Conservation (phyloP, 2,888 invertebrate genomes). For the Stenichneumon culpator region DNA sequence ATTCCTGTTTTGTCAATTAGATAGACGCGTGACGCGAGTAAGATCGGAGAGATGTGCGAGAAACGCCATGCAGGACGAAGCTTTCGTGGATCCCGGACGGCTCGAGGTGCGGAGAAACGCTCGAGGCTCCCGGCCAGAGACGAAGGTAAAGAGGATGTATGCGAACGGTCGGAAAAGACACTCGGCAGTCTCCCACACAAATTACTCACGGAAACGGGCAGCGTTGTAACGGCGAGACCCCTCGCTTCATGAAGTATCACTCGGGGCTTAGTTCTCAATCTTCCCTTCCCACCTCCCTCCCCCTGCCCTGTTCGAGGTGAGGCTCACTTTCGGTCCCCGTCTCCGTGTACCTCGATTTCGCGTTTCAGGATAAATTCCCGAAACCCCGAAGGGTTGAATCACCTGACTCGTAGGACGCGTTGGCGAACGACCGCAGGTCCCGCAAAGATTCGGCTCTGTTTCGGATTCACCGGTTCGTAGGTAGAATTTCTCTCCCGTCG, state of each 20-base stretch:
- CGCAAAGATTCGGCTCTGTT: constrained; percentile 66
- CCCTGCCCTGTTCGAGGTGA: constrained; percentile 41
- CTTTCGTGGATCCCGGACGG: not conserved
- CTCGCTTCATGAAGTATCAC: constrained; percentile 78
- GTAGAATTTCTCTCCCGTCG: constrained; percentile 8
- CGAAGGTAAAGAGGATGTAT: constrained; percentile 37
- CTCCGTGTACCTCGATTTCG: constrained; percentile 20
- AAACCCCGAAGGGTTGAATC: constrained; percentile 73
- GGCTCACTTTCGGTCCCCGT: constrained; percentile 44
- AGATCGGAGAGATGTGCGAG: constrained; percentile 59
- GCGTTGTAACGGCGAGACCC: constrained; percentile 40
- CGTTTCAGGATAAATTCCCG: constrained; percentile 75
- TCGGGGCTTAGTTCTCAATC: constrained; percentile 79
- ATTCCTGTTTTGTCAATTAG: constrained; percentile 5
- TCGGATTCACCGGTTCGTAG: constrained; percentile 5
- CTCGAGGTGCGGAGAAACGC: not conserved
- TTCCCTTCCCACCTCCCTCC: constrained; percentile 56
- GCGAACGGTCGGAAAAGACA: constrained; percentile 71
- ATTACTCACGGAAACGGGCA: constrained; percentile 75
- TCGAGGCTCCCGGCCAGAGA: constrained; percentile 6
- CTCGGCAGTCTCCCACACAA: constrained; percentile 79
- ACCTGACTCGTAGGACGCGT: constrained; percentile 60
- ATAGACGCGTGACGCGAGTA: not conserved
- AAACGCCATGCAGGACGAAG: constrained; percentile 45
- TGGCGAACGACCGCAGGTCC: constrained; percentile 69